Evolutionary conservation across 2,797 vertebrate genomes (phyloP).

Genomic region (Pantherophis alleghaniensis): DNA sequence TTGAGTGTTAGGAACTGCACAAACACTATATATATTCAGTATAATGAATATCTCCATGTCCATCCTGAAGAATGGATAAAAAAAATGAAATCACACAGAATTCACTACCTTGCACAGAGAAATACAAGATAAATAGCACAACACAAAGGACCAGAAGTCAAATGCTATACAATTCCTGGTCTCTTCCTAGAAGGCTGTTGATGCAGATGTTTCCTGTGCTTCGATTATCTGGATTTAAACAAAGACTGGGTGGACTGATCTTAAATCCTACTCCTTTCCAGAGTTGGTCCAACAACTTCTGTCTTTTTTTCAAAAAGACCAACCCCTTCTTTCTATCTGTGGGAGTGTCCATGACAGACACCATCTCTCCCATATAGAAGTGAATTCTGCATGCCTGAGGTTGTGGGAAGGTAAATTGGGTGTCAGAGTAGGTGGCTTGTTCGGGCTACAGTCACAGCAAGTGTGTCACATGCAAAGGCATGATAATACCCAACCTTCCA

Average conservation of each 20-base stretch:
- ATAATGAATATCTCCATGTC: not conserved
- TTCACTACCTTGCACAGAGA: not conserved
- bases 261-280: not conserved
- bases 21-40: not conserved
- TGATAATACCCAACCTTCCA: not conserved
- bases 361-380: not conserved
- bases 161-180: not conserved
- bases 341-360: not conserved
- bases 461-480: not conserved
- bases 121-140: not conserved
- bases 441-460: not conserved
- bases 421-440: not conserved
- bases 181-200: not conserved
- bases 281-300: not conserved
- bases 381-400: not conserved
- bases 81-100: not conserved
- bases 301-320: not conserved
- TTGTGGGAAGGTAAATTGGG: not conserved
- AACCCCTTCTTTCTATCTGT: not conserved
- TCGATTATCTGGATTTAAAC: not conserved
- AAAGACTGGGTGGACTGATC: not conserved
- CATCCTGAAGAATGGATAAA: not conserved
- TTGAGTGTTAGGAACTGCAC: not conserved
- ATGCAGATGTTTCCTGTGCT: not conserved
- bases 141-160: not conserved